Conservation (phyloP, 2,797 vertebrate genomes). For the Brotula barbata region DNA sequence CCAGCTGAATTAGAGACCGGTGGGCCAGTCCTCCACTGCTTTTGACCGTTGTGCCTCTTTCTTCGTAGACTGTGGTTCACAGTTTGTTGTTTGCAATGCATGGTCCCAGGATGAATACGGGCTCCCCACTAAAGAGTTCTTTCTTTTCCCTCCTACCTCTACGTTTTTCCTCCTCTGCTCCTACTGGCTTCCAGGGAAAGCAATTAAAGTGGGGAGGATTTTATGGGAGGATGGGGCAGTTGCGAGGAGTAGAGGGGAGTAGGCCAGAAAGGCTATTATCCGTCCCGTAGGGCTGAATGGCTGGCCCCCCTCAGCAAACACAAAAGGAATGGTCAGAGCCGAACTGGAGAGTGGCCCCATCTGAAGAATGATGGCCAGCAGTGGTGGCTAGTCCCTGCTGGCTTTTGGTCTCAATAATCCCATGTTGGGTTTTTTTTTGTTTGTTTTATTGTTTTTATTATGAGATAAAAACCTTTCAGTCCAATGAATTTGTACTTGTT, state of each 20-base stretch:
- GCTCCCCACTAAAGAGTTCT: constrained; percentile 64
- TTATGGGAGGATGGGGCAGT: constrained; percentile 67
- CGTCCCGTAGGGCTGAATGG: constrained; percentile 74
- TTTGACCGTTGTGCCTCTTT: constrained; percentile 78
- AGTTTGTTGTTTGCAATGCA: constrained; percentile 81
- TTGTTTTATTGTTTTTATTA: constrained; percentile 4
- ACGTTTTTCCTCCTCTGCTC: constrained; percentile 67
- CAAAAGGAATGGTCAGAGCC: constrained; percentile 76
- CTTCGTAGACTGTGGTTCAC: constrained; percentile 70
- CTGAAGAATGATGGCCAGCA: constrained; percentile 67
- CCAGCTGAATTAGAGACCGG: constrained; percentile 74
- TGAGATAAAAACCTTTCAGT: background rate
- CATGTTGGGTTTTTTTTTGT: constrained; percentile 8
- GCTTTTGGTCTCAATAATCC: constrained; percentile 39
- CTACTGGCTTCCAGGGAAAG: constrained; percentile 73
- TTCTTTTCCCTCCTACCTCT: constrained; percentile 67
- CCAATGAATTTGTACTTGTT: background rate
- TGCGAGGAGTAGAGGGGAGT: constrained; percentile 54
- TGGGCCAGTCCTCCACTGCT: constrained; percentile 78
- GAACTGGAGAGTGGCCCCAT: constrained; percentile 69
- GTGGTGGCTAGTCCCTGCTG: constrained; percentile 40
- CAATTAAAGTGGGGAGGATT: constrained; percentile 73
- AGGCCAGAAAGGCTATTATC: constrained; percentile 77
- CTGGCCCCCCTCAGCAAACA: constrained; percentile 64
- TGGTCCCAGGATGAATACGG: constrained; percentile 75